Conservation (phyloP, 1,140 invertebrate species). For the Aphelenchoides besseyi region DNA sequence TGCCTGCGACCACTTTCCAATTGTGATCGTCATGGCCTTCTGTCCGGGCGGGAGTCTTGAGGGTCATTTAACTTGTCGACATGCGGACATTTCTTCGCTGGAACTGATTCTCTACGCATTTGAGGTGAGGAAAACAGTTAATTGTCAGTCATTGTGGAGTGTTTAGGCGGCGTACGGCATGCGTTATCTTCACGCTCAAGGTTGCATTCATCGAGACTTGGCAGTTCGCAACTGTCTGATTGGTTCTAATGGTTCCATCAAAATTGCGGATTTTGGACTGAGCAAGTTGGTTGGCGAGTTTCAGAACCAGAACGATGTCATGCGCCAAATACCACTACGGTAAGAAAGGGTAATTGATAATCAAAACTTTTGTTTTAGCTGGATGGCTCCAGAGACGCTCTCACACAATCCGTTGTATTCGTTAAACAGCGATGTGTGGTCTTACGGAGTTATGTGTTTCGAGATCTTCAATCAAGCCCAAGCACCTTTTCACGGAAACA, state of each 20-base stretch:
- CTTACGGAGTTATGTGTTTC: slow-evolving; percentile 42
- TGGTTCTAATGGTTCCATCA: slow-evolving; percentile 64
- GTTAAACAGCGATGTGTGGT: slow-evolving; percentile 79
- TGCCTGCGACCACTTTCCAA: slow-evolving; percentile 39
- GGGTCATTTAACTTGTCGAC: slow-evolving; percentile 18
- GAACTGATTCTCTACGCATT: slow-evolving; percentile 23
- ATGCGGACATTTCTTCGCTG: not conserved
- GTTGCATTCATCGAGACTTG: slow-evolving; percentile 89
- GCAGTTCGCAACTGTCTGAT: slow-evolving; percentile 25
- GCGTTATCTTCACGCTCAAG: slow-evolving; percentile 80
- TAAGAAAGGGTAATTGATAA: no score
- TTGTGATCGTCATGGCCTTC: slow-evolving; percentile 49
- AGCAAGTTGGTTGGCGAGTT: slow-evolving; percentile 82
- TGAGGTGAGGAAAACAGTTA: slow-evolving; percentile 21
- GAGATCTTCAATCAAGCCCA: slow-evolving; percentile 59
- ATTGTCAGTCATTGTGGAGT: not conserved
- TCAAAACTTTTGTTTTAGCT: slow-evolving; percentile 64
- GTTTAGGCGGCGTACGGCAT: not conserved
- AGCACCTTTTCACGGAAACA: slow-evolving; percentile 42
- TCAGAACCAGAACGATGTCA: not conserved
- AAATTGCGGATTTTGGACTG: slow-evolving; percentile 94
- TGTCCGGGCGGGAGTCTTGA: slow-evolving; percentile 40
- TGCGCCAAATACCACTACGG: slow-evolving; percentile 6
- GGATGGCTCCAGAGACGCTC: slow-evolving; percentile 96
- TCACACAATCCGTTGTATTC: slow-evolving; percentile 84